Evolutionary conservation across 2,888 invertebrate species (phyloP), one percentile per base, ranked within the genome.

Genomic region (Napeogenes sylphis): DNA sequence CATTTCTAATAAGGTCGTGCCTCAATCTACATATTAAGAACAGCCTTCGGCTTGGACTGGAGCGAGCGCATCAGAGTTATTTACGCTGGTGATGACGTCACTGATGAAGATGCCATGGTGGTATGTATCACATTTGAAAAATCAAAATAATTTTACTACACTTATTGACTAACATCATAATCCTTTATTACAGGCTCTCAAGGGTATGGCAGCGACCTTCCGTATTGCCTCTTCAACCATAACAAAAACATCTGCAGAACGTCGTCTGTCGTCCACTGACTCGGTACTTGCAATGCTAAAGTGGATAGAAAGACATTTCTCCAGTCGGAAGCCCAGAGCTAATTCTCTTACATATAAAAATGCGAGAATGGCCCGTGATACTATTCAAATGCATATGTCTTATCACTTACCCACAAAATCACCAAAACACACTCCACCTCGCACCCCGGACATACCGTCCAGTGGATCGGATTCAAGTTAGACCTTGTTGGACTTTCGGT

Each of bases 151-250:
- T 47, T 21, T 5, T 47, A 6, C 3, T 47, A 4, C n/a, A 47
- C 4, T 47, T 47, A 13, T 47, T 6, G n/a, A 21, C 21, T 21
- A 21, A 21, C 1, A 21, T 21, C 35, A 56, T 45, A 30, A 30
- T 10, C 10, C 12, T 60, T 47, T 5, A 35, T 38, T 42, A 38
- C 79, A 97, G 96, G 96, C 97, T 0, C 88, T 97, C 62, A 97
- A 97, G 91, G 97, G 97, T 82, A 97, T 97, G 96, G 97, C 97
- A 0, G 95, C 96, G 1, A 97, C 97, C 4, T 97, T 97, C 92
- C 94, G 97, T 58, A 96, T 97, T 10, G 94, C 96, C 0, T 94
- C 96, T 0, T 96, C 96, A 0, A 92, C 93, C 77, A 96, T 97
- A 73, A 95, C 95, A 4, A 95, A 95, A 77, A 97, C 97, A 0